phyloP scores from a whole-genome alignment of 2,888 invertebrate genomes.

The Cryptophagus acutangulus region DNA sequence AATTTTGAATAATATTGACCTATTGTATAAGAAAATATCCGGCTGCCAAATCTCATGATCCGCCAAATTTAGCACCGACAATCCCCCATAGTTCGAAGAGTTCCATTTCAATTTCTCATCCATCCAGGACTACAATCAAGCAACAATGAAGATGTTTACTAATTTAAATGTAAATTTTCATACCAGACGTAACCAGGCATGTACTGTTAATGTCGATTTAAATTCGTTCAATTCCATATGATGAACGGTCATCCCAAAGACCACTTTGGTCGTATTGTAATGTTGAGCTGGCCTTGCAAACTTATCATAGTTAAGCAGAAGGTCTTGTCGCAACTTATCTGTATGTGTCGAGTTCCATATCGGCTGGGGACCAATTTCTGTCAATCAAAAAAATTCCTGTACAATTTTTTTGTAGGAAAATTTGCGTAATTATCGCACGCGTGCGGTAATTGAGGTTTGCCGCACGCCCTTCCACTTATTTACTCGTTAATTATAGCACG shows the following conservation, averaged over 20 bases:
- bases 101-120: slow-evolving; percentile 75
- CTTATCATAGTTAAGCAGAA: slow-evolving; percentile 56
- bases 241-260: slow-evolving; percentile 54
- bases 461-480: too few species aligned
- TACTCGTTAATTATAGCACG: too few species aligned
- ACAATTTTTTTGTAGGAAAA: background rate
- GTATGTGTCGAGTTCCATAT: slow-evolving; percentile 56
- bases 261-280: slow-evolving; percentile 50
- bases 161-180: background rate
- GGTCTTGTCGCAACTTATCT: slow-evolving; percentile 53
- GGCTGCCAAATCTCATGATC: slow-evolving; percentile 76
- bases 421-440: too few species aligned
- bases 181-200: slow-evolving; percentile 62
- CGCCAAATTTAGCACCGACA: slow-evolving; percentile 57
- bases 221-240: slow-evolving; percentile 65
- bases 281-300: slow-evolving; percentile 54
- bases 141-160: too few species aligned
- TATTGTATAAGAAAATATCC: slow-evolving; percentile 68
- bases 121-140: slow-evolving; percentile 60
- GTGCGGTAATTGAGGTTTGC: too few species aligned
- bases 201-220: slow-evolving; percentile 56
- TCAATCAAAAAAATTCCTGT: slow-evolving; percentile 14
- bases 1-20: slow-evolving; percentile 42
- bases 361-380: slow-evolving; percentile 42
- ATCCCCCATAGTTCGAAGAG: slow-evolving; percentile 58